Conservation (phyloP, 2,888 invertebrate genomes). For the Zygothrica quintamaculata region DNA sequence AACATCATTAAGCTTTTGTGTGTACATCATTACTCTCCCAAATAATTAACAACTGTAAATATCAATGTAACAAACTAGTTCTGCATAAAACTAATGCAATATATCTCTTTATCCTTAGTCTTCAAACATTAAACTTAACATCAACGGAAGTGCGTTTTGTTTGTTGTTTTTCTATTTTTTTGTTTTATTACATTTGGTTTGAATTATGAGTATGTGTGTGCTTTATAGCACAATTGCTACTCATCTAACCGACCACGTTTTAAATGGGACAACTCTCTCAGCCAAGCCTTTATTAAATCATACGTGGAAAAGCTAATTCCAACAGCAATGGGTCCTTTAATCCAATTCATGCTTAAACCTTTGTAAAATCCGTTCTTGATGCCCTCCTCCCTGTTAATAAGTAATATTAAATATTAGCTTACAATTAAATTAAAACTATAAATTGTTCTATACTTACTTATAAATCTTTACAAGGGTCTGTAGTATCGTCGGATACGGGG, state of each 20-base stretch:
- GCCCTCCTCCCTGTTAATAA: conserved; percentile 92
- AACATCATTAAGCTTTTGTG: conserved; percentile 58
- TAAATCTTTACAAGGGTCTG: conserved; percentile 89
- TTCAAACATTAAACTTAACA: conserved; percentile 32
- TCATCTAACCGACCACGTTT: conserved; percentile 77
- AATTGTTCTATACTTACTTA: conserved; percentile 85
- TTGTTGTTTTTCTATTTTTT: no score
- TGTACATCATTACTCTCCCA: conserved; percentile 36
- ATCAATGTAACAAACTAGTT: conserved; percentile 64
- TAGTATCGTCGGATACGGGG: conserved; percentile 87
- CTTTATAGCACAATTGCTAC: conserved; percentile 32
- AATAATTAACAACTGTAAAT: conserved; percentile 66
- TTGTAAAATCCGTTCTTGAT: conserved; percentile 96
- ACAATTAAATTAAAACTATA: neutral
- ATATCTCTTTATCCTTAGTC: conserved; percentile 26
- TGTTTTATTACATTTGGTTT: no score
- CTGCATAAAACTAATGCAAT: conserved; percentile 32
- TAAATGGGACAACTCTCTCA: conserved; percentile 85
- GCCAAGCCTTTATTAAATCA: conserved; percentile 89
- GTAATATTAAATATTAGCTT: no score
- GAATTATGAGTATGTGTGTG: conserved; percentile 29
- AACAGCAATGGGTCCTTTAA: conserved; percentile 95
- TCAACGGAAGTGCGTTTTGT: conserved; percentile 49
- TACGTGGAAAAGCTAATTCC: conserved; percentile 99
- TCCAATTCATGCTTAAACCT: conserved; percentile 99